Conservation (phyloP, 1,140 invertebrate genomes). For the Calephelis nemesis region DNA sequence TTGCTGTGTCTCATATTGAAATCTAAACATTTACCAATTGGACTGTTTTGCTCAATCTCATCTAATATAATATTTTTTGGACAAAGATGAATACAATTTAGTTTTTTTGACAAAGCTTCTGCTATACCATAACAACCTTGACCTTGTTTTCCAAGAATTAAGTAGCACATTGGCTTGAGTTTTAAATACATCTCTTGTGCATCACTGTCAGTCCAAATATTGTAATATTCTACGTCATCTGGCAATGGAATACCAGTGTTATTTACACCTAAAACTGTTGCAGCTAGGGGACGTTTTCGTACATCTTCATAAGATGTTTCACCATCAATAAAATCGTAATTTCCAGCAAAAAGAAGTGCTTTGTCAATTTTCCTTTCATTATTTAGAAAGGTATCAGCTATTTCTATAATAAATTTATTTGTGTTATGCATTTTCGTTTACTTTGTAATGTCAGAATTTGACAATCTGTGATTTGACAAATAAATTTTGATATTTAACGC, state of each 20-base stretch:
- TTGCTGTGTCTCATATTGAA: conserved; percentile 78
- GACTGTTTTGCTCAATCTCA: conserved; percentile 75
- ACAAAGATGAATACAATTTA: conserved; percentile 80
- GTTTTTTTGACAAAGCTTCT: conserved; percentile 76
- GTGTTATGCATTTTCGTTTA: conserved; percentile 35
- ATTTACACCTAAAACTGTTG: conserved; percentile 52
- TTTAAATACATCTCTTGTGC: conserved; percentile 74
- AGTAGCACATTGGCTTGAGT: conserved; percentile 76
- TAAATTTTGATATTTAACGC: no score
- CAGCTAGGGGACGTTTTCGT: conserved; percentile 39
- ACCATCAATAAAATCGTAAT: conserved; percentile 38
- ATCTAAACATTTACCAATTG: conserved; percentile 75
- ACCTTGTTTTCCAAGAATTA: conserved; percentile 81
- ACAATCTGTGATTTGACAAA: conserved; percentile 11
- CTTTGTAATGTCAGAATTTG: background rate
- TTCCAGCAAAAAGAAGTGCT: conserved; percentile 43
- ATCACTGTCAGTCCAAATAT: conserved; percentile 65
- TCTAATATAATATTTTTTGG: conserved; percentile 76
- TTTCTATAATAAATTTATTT: conserved; percentile 46
- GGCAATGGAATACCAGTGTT: conserved; percentile 55
- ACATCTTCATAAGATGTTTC: conserved; percentile 22
- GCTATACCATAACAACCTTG: conserved; percentile 74
- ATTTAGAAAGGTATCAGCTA: conserved; percentile 42
- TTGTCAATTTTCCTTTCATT: conserved; percentile 33
- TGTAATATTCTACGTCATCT: conserved; percentile 36